Conservation (phyloP, 2,797 vertebrate genomes). For the Trematomus bernacchii region DNA sequence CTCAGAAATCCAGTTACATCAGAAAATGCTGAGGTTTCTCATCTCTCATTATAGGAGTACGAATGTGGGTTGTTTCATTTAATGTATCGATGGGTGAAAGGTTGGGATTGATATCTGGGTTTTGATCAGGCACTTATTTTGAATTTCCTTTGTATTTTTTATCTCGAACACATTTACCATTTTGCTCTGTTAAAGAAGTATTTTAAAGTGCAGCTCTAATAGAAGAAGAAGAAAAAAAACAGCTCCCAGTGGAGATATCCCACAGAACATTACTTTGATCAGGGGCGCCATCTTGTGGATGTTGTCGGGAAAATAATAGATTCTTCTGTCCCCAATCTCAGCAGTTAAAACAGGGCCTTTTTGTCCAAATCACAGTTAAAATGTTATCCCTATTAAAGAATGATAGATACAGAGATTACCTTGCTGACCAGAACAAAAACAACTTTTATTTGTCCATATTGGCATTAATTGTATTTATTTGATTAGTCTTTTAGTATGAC, state of each 20-base stretch:
- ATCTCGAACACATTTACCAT: not conserved
- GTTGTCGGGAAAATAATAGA: not conserved
- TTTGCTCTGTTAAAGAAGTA: not conserved
- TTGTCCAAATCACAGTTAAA: not conserved
- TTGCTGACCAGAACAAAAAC: not conserved
- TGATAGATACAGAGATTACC: not conserved
- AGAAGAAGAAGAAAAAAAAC: too few relatives aligned
- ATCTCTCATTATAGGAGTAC: not conserved
- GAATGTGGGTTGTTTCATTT: not conserved
- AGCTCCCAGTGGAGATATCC: rapidly evolving
- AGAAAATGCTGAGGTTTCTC: not conserved
- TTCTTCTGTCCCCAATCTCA: not conserved
- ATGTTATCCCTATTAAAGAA: too few relatives aligned
- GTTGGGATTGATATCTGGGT: not conserved
- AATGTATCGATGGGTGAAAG: not conserved
- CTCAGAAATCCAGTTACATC: not conserved
- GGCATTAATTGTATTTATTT: not conserved
- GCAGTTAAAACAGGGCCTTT: not conserved
- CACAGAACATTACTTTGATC: constrained; percentile 5
- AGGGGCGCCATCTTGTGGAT: constrained; percentile 62
- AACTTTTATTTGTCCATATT: not conserved
- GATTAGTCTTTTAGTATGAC: not conserved
- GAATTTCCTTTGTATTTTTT: not conserved
- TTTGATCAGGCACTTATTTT: not conserved
- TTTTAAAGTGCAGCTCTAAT: not conserved